Evolutionary conservation across 2,797 vertebrate genomes (phyloP).

Genomic region (Capromys pilorides): DNA sequence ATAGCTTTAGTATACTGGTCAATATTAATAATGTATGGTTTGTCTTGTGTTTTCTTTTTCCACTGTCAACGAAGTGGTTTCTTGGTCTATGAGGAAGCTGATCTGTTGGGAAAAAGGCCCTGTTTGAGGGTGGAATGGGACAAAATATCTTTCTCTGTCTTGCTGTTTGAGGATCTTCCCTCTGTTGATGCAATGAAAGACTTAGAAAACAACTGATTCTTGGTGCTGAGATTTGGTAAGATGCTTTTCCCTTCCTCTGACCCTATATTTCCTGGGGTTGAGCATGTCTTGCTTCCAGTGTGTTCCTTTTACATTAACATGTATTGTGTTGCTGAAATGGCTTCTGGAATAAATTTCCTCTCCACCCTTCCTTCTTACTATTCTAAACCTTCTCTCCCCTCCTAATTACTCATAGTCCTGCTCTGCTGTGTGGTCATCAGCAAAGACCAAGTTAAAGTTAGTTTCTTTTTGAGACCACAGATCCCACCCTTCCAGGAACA

Average conservation of each 20-base stretch:
- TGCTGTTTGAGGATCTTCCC: not conserved
- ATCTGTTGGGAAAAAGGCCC: not conserved
- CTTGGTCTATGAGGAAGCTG: not conserved
- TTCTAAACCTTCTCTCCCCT: not conserved
- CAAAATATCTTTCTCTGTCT: not conserved
- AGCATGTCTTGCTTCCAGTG: not conserved
- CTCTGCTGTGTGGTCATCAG: not conserved
- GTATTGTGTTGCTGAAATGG: not conserved
- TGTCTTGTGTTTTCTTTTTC: not conserved
- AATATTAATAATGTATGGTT: not conserved
- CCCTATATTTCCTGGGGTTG: not conserved
- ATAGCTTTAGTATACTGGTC: not conserved
- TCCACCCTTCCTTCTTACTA: not conserved
- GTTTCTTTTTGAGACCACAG: conserved; percentile 10
- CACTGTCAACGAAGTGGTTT: not conserved
- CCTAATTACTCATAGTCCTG: not conserved
- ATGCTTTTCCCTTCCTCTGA: not conserved
- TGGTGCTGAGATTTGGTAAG: not conserved
- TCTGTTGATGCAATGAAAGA: not conserved
- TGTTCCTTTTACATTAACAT: not conserved
- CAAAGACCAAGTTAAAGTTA: not conserved
- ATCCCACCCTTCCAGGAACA: conserved; percentile 42
- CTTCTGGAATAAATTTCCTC: not conserved
- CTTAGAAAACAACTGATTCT: not conserved
- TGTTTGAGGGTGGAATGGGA: not conserved